Percentiles rank a stretch among this genome's conserved stretches.
These are phyloP conservation scores for Syngnathus rostellatus DNA, from an alignment of 2,797 vertebrate species.

Conservation along the genomic window DNA sequence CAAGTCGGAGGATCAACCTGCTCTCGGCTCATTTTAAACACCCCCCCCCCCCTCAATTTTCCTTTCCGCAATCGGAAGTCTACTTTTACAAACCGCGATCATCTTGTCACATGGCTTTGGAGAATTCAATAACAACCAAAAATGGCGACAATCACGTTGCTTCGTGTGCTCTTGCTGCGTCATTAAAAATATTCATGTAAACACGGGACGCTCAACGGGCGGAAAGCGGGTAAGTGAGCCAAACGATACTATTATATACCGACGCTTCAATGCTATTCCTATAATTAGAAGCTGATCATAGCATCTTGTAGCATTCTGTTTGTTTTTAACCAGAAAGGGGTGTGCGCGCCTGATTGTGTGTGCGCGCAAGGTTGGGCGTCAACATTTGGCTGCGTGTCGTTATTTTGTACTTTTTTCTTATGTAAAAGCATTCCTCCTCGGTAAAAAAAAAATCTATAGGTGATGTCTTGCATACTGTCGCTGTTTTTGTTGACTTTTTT, in stretches of 20 bases:
- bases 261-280: conserved; percentile 5
- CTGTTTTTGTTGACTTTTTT: background rate
- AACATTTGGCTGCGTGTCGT: conserved; percentile 62
- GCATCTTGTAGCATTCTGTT: conserved; percentile 47
- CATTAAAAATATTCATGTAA: conserved; percentile 83
- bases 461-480: background rate
- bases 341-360: conserved; percentile 63
- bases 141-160: conserved; percentile 96
- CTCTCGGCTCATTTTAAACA: conserved; percentile 28
- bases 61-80: conserved; percentile 67
- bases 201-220: conserved; percentile 59
- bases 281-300: conserved; percentile 29
- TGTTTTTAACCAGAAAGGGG: conserved; percentile 69
- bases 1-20: conserved; percentile 45
- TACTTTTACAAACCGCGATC: conserved; percentile 40
- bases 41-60: background rate
- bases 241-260: conserved; percentile 15
- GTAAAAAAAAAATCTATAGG: background rate
- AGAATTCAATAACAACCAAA: conserved; percentile 95
- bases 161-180: conserved; percentile 83
- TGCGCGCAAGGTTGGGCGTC: conserved; percentile 72
- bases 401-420: conserved; percentile 22
- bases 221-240: conserved; percentile 51
- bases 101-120: conserved; percentile 85
- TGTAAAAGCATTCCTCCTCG: background rate